Base-by-base conservation (phyloP, 2,797 vertebrate genomes). In the Lateolabrax maculatus region DNA sequence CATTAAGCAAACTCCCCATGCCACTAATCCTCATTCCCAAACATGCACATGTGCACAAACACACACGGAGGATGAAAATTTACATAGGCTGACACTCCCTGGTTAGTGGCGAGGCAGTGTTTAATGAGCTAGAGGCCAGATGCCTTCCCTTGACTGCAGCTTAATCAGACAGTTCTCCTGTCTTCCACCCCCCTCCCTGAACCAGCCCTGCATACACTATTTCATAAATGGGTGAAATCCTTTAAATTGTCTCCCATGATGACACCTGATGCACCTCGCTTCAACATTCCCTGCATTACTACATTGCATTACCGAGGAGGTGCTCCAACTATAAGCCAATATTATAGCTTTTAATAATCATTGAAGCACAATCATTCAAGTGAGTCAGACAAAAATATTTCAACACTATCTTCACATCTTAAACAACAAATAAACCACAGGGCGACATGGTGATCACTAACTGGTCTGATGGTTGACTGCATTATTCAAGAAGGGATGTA, bases 61-160 rank as follows among this genome's bases (percentile, higher is more conserved):
- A 67, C 68, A 73, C 76, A 75, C 7, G 21, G 58, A 58, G 37
- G 49, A 60, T 19, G 62, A 84, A 43, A 41, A 72, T 89, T 84
- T 84, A 77, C 79, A 80, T 67, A 77, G 78, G 74, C 48, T n/a
- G 34, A 49, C 75, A 80, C 80, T 84, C 80, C 65, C 68, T 75
- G 87, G 84, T 88, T 75, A 78, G 83, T 55, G 51, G 82, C 69
- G 48, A 82, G 80, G 79, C 83, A 43, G 72, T 77, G 77, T 85
- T 93, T 95, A 95, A 94, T 95, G 92, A 95, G 93, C 90, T 84
- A 0, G 71, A 89, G 91, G 88, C 90, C 86, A 78, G 85, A 89
- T 85, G 86, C 84, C 76, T 90, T 92, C 89, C 86, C 86, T 78
- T 78, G 86, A 88, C 86, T 74, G 83, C 79, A 86, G 89, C 71